Evolutionary conservation across 2,888 invertebrate genomes (phyloP).

Genomic region (Cryptocephalus primarius): DNA sequence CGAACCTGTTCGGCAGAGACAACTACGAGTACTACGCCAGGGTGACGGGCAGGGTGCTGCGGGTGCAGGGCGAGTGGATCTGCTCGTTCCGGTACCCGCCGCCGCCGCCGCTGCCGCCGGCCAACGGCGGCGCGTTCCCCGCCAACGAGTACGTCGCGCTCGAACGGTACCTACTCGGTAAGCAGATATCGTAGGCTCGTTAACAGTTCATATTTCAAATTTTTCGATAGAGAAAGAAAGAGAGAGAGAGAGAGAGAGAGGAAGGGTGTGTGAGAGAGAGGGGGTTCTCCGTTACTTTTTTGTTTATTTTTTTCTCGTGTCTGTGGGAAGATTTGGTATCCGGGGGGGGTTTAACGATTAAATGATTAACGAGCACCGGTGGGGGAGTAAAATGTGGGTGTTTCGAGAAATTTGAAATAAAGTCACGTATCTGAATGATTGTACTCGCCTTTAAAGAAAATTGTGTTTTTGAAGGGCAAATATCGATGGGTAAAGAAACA

Average conservation of each 20-base stretch:
- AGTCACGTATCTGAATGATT: background rate
- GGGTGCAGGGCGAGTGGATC: conserved; percentile 92
- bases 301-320: too few relatives aligned
- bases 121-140: conserved; percentile 45
- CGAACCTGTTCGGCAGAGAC: conserved; percentile 86
- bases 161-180: conserved; percentile 35
- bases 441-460: too few relatives aligned
- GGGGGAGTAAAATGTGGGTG: too few relatives aligned
- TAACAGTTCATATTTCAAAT: too few relatives aligned
- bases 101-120: conserved; percentile 41
- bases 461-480: conserved; percentile 51
- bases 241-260: too few relatives aligned
- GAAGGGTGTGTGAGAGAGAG: too few relatives aligned
- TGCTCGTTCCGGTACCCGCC: conserved; percentile 88
- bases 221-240: too few relatives aligned
- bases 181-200: conserved; percentile 11
- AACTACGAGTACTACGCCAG: conserved; percentile 94
- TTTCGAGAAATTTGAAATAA: background rate
- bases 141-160: conserved; percentile 46
- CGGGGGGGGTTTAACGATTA: too few relatives aligned
- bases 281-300: too few relatives aligned
- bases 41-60: conserved; percentile 83
- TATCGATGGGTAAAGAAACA: conserved; percentile 78
- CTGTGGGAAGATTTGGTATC: too few relatives aligned
- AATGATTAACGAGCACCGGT: too few relatives aligned